A percentile compares a stretch with the other conserved stretches of the same genome.
Conservation (phyloP, 2,797 vertebrate species). For the Morelia viridis region DNA sequence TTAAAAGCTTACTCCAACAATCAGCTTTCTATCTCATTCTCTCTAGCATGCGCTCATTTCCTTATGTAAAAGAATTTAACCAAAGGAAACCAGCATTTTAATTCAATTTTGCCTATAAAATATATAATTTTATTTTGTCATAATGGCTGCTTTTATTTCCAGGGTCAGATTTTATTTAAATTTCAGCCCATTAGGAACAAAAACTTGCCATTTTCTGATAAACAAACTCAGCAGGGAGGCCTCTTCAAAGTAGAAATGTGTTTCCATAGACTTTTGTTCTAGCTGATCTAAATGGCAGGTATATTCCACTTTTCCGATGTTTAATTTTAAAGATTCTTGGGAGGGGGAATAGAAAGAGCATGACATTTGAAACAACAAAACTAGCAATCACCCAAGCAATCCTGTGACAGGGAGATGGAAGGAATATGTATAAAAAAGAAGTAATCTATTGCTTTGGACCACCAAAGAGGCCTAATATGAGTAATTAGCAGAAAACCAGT, state of each 20-base stretch:
- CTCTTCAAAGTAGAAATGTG: constrained; percentile 84
- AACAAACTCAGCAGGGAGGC: constrained; percentile 95
- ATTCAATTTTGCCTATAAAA: constrained; percentile 82
- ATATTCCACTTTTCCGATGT: constrained; percentile 80
- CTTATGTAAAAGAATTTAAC: constrained; percentile 84
- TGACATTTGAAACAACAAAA: constrained; percentile 84
- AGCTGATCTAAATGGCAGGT: constrained; percentile 90
- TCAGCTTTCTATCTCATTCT: constrained; percentile 72
- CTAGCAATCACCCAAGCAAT: constrained; percentile 79
- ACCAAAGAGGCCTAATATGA: constrained; percentile 81
- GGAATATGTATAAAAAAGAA: constrained; percentile 70
- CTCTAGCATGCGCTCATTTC: constrained; percentile 76
- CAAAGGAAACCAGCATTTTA: constrained; percentile 83
- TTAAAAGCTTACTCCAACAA: constrained; percentile 78
- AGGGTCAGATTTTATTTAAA: constrained; percentile 95
- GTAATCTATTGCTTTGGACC: constrained; percentile 76
- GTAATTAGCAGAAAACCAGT: constrained; percentile 80
- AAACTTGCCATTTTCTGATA: constrained; percentile 90
- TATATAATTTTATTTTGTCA: constrained; percentile 88
- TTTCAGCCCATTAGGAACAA: constrained; percentile 92
- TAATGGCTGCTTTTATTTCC: constrained; percentile 89
- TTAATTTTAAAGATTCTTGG: constrained; percentile 80
- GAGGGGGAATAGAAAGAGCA: constrained; percentile 70
- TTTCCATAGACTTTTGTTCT: constrained; percentile 86
- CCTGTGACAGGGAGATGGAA: constrained; percentile 77